Conservation (phyloP, 2,797 vertebrate genomes). For the Rhabdomys pumilio region DNA sequence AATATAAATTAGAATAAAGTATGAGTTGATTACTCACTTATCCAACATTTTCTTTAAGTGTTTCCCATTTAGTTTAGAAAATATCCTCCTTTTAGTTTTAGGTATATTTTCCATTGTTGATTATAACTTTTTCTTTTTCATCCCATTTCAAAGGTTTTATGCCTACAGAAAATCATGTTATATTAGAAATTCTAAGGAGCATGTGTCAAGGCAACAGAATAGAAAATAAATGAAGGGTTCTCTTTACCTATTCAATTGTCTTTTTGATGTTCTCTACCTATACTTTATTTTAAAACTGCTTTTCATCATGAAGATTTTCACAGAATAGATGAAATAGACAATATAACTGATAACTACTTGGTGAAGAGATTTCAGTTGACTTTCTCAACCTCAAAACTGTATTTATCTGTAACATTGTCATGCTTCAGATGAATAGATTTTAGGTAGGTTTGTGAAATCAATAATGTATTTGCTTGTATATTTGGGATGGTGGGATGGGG, state of each 20-base stretch:
- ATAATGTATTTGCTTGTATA: not conserved
- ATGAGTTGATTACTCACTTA: not conserved
- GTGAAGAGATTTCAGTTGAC: slow-evolving; percentile 54
- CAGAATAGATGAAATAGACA: slow-evolving; percentile 32
- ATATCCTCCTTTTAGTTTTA: slow-evolving; percentile 56
- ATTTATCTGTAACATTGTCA: not conserved
- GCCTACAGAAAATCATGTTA: slow-evolving; percentile 36
- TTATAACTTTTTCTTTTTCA: slow-evolving; percentile 40
- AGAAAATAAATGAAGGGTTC: slow-evolving; percentile 51
- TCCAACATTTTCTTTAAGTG: slow-evolving; percentile 47
- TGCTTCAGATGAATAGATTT: slow-evolving; percentile 16
- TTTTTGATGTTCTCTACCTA: slow-evolving; percentile 44
- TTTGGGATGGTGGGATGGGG: not conserved
- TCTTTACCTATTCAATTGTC: not conserved
- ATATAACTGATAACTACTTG: slow-evolving; percentile 5
- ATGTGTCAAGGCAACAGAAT: slow-evolving; percentile 44
- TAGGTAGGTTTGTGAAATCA: not conserved
- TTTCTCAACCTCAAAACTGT: slow-evolving; percentile 26
- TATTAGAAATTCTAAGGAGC: slow-evolving; percentile 45
- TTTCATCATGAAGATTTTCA: slow-evolving; percentile 50
- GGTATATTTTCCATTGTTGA: slow-evolving; percentile 25
- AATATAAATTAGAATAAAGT: slow-evolving; percentile 30
- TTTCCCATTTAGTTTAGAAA: slow-evolving; percentile 52
- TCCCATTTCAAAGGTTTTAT: slow-evolving; percentile 2
- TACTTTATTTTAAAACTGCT: slow-evolving; percentile 58